A percentile compares a stretch with the other conserved stretches of the same genome.
Conservation (phyloP, 2,113 vertebrate species). For the Labeo catla region DNA sequence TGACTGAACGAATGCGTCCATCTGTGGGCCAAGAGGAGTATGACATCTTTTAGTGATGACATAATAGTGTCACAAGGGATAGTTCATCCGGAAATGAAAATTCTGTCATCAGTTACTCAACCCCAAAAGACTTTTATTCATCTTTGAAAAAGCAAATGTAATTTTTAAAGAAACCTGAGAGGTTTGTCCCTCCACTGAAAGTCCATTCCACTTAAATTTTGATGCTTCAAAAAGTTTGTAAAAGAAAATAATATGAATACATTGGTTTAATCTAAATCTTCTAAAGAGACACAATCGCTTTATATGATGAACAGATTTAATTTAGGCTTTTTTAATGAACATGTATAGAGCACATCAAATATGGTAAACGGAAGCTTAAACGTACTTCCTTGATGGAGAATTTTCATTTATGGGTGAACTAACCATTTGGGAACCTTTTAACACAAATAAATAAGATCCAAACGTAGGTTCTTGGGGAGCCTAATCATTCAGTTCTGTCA, state of each 20-base stretch:
- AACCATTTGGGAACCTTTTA: not conserved
- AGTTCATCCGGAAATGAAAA: not conserved
- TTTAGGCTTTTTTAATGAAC: not conserved
- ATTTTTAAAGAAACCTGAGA: no score
- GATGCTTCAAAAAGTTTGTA: not conserved
- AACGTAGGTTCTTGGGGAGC: no score
- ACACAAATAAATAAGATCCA: not conserved
- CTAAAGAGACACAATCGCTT: no score
- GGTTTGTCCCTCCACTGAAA: not conserved
- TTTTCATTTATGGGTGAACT: not conserved
- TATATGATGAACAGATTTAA: not conserved
- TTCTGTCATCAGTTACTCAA: not conserved
- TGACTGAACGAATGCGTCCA: conserved; percentile 75
- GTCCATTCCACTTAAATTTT: not conserved
- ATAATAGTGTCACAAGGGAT: not conserved
- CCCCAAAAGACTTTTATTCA: not conserved
- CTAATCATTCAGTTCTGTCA: no score
- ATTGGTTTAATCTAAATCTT: no score
- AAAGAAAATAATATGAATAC: not conserved
- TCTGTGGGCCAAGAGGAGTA: conserved; percentile 64
- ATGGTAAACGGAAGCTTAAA: not conserved
- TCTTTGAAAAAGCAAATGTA: not conserved
- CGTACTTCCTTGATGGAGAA: not conserved
- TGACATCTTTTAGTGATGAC: not conserved
- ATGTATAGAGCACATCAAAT: not conserved